Conservation (phyloP, 30 jellyfish, hydroid and myxozoan species). For the Clytia hemisphaerica region DNA sequence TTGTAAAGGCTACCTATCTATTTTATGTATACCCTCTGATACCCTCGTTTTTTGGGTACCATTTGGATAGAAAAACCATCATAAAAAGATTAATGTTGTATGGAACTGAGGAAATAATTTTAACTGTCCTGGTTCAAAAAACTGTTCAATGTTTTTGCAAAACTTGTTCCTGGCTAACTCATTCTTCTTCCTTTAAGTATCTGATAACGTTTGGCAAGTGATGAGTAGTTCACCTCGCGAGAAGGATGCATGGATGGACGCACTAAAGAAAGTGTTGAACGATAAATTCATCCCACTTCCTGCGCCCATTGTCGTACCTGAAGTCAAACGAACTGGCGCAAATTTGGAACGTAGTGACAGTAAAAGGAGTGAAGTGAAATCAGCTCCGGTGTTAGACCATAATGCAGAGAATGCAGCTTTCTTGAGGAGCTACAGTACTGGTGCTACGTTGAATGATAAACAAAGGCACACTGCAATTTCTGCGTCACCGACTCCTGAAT, state of each 20-base stretch:
- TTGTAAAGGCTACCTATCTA: too few relatives aligned
- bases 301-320: background rate
- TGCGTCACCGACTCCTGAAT: too few relatives aligned
- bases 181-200: slow-evolving; percentile 18
- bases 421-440: slow-evolving; percentile 85
- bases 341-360: slow-evolving; percentile 82
- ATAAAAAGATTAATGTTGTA: too few relatives aligned
- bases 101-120: too few relatives aligned
- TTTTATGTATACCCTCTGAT: too few relatives aligned
- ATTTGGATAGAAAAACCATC: too few relatives aligned
- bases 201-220: slow-evolving; percentile 51
- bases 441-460: too few relatives aligned
- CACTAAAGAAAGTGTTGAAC: slow-evolving; percentile 56
- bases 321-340: slow-evolving; percentile 35
- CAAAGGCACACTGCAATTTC: too few relatives aligned
- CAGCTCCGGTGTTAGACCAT: slow-evolving; percentile 54
- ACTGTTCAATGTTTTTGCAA: too few relatives aligned
- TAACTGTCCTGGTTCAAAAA: too few relatives aligned
- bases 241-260: slow-evolving; percentile 86
- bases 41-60: too few relatives aligned
- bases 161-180: too few relatives aligned
- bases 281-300: slow-evolving; percentile 48
- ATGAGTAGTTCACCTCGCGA: slow-evolving; percentile 96
- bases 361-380: slow-evolving; percentile 70
- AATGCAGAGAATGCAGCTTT: slow-evolving; percentile 40